Base-by-base conservation (phyloP, 2,797 vertebrate genomes). In the Cottoperca gobio region DNA sequence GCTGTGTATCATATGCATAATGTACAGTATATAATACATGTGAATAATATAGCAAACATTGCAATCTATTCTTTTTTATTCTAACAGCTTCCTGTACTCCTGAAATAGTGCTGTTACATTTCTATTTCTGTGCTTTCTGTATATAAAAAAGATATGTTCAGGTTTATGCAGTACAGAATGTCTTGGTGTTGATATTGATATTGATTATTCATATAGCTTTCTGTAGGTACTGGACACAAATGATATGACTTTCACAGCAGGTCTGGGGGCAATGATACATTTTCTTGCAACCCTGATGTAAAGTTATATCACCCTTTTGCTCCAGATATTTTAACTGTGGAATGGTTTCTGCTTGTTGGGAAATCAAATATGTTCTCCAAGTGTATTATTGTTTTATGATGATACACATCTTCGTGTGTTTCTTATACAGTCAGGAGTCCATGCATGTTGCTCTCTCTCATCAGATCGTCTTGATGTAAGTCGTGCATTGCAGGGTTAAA, bases 341-440 rank as follows among this genome's bases (percentile, higher is more conserved):
- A 59, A 21, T 21, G 35, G 6, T 60, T n/a, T 82, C 9, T 57
- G 60, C 28, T 70, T 61, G 37, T 76, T 42, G 16, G 8, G 19
- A 26, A 45, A 52, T 54, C 33, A 24, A 33, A 33, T 19, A 26
- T 60, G 70, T 62, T 54, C 55, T 53, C 9, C 5, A 28, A 21
- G 23, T 63, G 66, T 45, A 17, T 64, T 40, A 39, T 45, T 54
- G 21, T 66, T 73, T 84, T 72, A 53, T 73, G n/a, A 48, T 43
- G 46, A 0, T n/a, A 4, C 28, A 9, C 4, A 19, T 28, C 3
- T 19, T 7, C 12, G 21, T 28, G 59, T 5, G 7, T 19, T 64
- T 31, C 39, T 43, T 11, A 23, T 64, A 3, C 28, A 58, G 42
- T 0, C 26, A 59, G 33, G 21, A 45, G 45, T 33, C n/a, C 7